Base-by-base conservation (phyloP, 2,888 invertebrate species). In the Cabera pusaria region DNA sequence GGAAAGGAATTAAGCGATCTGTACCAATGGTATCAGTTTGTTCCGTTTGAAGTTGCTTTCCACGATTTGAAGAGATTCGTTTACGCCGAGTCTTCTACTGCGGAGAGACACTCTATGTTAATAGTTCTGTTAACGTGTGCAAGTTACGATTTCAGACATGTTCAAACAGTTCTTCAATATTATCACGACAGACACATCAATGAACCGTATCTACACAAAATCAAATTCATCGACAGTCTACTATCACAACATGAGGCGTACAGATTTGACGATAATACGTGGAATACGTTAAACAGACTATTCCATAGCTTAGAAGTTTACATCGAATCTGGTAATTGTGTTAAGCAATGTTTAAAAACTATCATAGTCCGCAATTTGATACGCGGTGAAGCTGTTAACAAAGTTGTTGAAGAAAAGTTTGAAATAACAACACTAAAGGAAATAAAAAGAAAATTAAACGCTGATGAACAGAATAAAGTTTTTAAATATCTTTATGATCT, bases 21-120 rank as follows among this genome's bases (percentile, higher is more conserved):
- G 1, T 44, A 72, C 31, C 21, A 49, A 2, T 81, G 78, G 78
- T 81, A 78, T 43, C 48, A 48, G 25, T 72, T 65, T 52, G 71
- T 72, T 4, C 59, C 66, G 7, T 81, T 80, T 52, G 52, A 63
- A 24, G 44, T 44, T 1, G 80, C 81, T 3, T 72, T 78, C 52
- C 25, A 37, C 4, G 72, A 74, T 28, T 36, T 73, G 14, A 64
- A 52, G 25, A 18, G 64, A 25, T 73, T 28, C 56, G 60, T 44
- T n/a, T 26, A n/a, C 1, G 21, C 29, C 1, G 37, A 38, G 16
- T 34, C 29, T 14, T 17, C 6, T 0, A 14, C 37, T 4, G 14
- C 7, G 6, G n/a, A 23, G 6, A 31, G 36, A 17, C 18, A 31
- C 5, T n/a, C 19, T 1, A 26, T 42, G 31, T 6, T 42, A 6